Evolutionary conservation across 2,797 vertebrate genomes (phyloP), one percentile per base, ranked within the genome.

Genomic region (Pteropus rufus): DNA sequence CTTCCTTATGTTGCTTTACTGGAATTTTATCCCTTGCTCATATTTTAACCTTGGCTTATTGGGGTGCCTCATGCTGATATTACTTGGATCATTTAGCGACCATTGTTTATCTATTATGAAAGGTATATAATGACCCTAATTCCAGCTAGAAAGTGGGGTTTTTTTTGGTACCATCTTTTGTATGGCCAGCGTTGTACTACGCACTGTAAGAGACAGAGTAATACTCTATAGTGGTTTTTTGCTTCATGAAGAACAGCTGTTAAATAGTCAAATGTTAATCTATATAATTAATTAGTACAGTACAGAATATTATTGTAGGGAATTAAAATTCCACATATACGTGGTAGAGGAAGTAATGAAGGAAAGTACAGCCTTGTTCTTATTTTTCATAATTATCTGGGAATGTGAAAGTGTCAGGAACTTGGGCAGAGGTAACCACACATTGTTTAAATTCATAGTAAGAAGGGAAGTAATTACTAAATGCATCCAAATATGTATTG

Each of bases 261-360:
- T 76, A 92, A 75, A 75, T 84, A 92, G 29, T 89, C 52, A 84
- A 54, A 86, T 83, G 64, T 92, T 92, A 72, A 97, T 65, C 23
- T 92, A 24, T 87, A 23, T 75, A 73, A 93, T 84, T 49, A 58
- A 23, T 64, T 94, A n/a, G 19, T 44, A 15, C 41, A 79, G 19
- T 31, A 54, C 15, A 85, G 18, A 69, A 49, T 82, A 52, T 34
- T 92, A 29, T 73, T 75, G 12, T 58, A 54, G 67, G 64, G 26
- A 29, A 34, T 85, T 46, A 18, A 77, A 81, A 90, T 91, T 91
- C 88, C 46, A 12, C 58, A 62, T 69, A 88, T 34, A 84, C 6
- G 19, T 67, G 46, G 21, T 95, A 89, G 49, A 73, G 29, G 41
- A 77, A 89, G 15, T 93, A 86, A 54, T 89, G 52, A 76, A 85